A percentile compares a stretch with the other conserved stretches of the same genome.
Evolutionary conservation across 35 echinoderm and acorn worm species (phyloP).

Genomic region (Diadema setosum): DNA sequence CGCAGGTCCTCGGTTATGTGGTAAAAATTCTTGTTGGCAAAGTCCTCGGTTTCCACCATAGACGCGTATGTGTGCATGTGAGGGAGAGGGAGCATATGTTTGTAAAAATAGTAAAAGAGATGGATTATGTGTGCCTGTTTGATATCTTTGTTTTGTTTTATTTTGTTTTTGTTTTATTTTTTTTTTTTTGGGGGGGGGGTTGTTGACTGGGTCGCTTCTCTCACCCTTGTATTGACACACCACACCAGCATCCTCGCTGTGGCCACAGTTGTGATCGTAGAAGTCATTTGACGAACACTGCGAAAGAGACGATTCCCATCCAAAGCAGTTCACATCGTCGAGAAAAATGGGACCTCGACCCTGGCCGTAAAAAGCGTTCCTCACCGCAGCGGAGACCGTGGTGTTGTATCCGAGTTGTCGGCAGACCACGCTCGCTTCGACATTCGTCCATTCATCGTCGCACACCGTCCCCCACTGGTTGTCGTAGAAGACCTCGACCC

Average conservation of each 20-base stretch:
- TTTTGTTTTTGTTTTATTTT: too few relatives aligned
- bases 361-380: neutral
- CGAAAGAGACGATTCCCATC: constrained; percentile 2
- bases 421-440: constrained; percentile 39
- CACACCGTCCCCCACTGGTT: constrained; percentile 36
- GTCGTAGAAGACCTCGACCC: constrained; percentile 18
- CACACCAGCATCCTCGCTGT: constrained; percentile 40
- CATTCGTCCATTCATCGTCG: neutral
- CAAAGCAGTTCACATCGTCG: constrained; percentile 23
- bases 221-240: too few relatives aligned
- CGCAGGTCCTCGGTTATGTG: too few relatives aligned
- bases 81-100: too few relatives aligned
- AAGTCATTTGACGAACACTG: neutral
- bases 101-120: too few relatives aligned
- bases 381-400: neutral
- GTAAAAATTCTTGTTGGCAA: too few relatives aligned
- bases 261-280: constrained; percentile 33
- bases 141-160: too few relatives aligned
- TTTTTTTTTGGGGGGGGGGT: too few relatives aligned
- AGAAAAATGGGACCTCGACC: constrained; percentile 40
- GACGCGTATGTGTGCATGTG: too few relatives aligned
- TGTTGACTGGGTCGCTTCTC: too few relatives aligned
- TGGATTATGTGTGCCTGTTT: too few relatives aligned
- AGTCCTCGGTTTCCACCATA: too few relatives aligned
- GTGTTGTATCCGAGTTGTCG: neutral